These are phyloP conservation scores for Crotalus horridus DNA, from an alignment of 2,113 vertebrate species.

Conservation along the genomic window DNA sequence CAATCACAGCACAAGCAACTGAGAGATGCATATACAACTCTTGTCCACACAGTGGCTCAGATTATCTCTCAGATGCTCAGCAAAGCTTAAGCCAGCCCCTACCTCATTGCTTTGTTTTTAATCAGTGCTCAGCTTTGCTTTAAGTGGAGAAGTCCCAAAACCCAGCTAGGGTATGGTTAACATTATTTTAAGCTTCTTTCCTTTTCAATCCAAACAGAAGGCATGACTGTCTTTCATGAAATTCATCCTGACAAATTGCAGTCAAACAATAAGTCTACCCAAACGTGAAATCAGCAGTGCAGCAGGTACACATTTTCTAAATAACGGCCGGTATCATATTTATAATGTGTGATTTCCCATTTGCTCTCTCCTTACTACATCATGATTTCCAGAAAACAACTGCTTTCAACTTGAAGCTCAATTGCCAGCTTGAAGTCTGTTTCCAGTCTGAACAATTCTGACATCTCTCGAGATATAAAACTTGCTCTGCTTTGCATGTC, in stretches of 20 bases:
- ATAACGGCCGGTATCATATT: background rate
- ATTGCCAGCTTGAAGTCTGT: background rate
- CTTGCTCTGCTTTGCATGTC: background rate
- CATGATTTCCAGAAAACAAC: slow-evolving; percentile 24
- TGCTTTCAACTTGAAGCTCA: slow-evolving; percentile 14
- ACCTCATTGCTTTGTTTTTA: background rate
- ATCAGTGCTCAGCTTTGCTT: background rate
- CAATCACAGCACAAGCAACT: background rate
- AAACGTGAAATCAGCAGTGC: background rate
- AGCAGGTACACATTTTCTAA: background rate
- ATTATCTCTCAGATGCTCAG: background rate
- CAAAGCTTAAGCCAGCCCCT: background rate
- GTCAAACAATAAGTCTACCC: background rate
- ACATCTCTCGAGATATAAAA: slow-evolving; percentile 11
- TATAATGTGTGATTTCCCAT: background rate
- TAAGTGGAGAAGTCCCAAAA: background rate
- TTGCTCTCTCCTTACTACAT: slow-evolving; percentile 14
- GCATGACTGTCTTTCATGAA: background rate
- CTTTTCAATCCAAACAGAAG: background rate
- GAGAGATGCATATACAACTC: background rate
- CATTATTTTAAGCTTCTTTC: background rate
- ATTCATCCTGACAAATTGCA: background rate
- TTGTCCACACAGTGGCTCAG: background rate
- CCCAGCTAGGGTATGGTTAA: background rate
- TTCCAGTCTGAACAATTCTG: slow-evolving; percentile 1